Evolutionary conservation across 2,797 vertebrate genomes (phyloP).

Genomic region (Buphagus erythrorhynchus): DNA sequence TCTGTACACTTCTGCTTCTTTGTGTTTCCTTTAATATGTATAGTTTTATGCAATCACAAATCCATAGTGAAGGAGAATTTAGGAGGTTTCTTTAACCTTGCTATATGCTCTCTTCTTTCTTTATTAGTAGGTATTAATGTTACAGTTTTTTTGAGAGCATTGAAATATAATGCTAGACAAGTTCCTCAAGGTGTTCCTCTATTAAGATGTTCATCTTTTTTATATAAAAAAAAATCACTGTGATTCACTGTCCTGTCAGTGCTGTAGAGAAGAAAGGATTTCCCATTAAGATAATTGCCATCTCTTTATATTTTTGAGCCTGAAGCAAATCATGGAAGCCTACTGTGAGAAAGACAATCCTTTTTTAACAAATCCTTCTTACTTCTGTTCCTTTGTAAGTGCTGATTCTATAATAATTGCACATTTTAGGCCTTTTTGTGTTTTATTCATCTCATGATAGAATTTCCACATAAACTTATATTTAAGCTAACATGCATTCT

Average conservation of each 20-base stretch:
- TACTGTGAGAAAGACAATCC: not conserved
- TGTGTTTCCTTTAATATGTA: not conserved
- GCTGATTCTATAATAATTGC: not conserved
- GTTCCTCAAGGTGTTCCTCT: not conserved
- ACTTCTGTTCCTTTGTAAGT: not conserved
- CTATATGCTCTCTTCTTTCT: not conserved
- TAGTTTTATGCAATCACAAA: not conserved
- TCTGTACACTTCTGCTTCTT: not conserved
- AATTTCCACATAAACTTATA: not conserved
- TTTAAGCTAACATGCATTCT: not conserved
- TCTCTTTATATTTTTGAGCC: slow-evolving; percentile 19
- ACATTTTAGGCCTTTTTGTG: not conserved
- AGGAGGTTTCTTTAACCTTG: not conserved
- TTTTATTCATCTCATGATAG: not conserved
- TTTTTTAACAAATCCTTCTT: not conserved
- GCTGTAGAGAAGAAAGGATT: not conserved
- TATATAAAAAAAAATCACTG: not conserved
- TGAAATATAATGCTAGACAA: not conserved
- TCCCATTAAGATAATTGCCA: not conserved
- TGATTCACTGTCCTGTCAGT: not conserved
- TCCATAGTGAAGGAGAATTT: not conserved
- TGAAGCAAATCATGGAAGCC: slow-evolving; percentile 19
- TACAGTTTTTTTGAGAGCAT: not conserved
- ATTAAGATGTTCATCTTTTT: not conserved
- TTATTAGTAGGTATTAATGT: not conserved